phyloP scores from a whole-genome alignment of 2,797 vertebrate genomes.

The Enoplosus armatus region DNA sequence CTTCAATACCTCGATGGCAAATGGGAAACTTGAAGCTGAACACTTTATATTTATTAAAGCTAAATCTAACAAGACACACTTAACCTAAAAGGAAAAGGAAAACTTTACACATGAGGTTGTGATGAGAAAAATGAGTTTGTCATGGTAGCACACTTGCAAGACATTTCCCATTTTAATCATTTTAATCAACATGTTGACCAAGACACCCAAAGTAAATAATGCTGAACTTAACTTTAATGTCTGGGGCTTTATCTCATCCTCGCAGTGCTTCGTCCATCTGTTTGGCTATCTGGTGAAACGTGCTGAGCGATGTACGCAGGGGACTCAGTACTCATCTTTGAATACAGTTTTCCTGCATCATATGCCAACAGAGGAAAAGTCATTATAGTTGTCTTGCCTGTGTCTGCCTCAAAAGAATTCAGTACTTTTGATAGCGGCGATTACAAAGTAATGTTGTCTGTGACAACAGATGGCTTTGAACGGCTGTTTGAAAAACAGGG shows the following conservation, averaged over 20 bases:
- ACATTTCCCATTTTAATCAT: too few species aligned
- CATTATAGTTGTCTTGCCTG: constrained; percentile 4
- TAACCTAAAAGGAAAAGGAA: background rate
- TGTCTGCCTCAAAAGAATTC: constrained; percentile 17
- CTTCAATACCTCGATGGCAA: background rate
- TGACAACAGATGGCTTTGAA: constrained; percentile 52
- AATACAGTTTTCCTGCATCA: constrained; percentile 35
- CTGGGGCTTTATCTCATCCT: constrained; percentile 19
- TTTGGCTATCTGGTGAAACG: constrained; percentile 19
- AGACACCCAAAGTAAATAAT: constrained; percentile 3
- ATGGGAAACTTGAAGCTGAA: background rate
- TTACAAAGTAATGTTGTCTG: constrained; percentile 29
- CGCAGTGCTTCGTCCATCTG: constrained; percentile 37
- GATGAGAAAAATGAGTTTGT: background rate
- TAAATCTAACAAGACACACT: background rate
- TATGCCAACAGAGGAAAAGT: constrained; percentile 20
- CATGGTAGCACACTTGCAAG: background rate
- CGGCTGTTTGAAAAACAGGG: constrained; percentile 10
- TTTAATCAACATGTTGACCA: constrained; percentile 12
- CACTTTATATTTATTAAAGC: background rate
- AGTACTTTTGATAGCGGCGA: constrained; percentile 26
- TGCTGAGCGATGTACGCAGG: background rate
- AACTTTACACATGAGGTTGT: too few species aligned
- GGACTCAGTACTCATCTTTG: background rate
- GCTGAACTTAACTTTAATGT: constrained; percentile 20